phyloP scores from a whole-genome alignment of 2,113 vertebrate genomes.

The Salvelinus sp. region DNA sequence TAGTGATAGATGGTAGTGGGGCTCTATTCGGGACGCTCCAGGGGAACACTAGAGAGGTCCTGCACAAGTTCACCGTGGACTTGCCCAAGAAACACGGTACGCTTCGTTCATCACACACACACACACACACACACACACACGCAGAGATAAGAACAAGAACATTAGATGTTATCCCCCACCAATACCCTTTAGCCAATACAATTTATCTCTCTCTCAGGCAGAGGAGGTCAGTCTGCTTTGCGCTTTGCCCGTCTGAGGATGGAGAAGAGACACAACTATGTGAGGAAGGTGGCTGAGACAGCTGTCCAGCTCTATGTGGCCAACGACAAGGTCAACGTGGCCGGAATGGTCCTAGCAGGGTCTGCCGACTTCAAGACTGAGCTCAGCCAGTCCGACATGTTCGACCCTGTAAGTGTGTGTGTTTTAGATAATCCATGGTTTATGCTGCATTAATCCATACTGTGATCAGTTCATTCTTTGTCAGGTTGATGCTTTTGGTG shows the following conservation, averaged over 20 bases:
- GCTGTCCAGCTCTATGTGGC: constrained; percentile 97
- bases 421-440: no score
- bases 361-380: constrained; percentile 99
- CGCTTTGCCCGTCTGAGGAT: constrained; percentile 97
- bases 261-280: constrained; percentile 99
- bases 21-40: constrained; percentile 99
- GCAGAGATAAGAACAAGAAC: neutral
- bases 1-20: constrained; percentile 97
- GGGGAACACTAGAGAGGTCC: constrained; percentile 97
- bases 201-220: constrained; percentile 73
- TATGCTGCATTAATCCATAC: no score
- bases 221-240: constrained; percentile 97
- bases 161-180: neutral
- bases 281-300: constrained; percentile 97
- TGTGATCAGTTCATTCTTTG: neutral
- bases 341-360: constrained; percentile 95
- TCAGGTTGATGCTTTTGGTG: no score
- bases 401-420: constrained; percentile 77
- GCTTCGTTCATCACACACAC: neutral
- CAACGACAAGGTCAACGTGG: constrained; percentile 98
- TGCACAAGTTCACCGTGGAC: constrained; percentile 99
- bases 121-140: neutral
- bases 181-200: no score
- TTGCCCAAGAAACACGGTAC: constrained; percentile 99
- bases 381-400: constrained; percentile 98